Base-by-base conservation (phyloP, 2,113 vertebrate species). In the Oceanodroma tethys region DNA sequence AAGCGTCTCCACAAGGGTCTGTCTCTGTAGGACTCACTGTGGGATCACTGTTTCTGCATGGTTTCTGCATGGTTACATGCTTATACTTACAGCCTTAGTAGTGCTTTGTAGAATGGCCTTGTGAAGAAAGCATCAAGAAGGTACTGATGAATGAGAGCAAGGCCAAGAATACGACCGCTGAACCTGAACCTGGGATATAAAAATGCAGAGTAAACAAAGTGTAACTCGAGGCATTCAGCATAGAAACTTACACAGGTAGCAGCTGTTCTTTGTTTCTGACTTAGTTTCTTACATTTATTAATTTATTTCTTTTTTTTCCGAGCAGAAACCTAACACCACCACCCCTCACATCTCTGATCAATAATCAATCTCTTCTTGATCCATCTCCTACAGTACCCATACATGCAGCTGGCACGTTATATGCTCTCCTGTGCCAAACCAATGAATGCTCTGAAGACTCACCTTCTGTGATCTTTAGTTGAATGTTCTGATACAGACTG, bases 71-170 rank as follows among this genome's bases (percentile, higher is more conserved):
- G 4, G 45, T 22, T 71, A 42, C 36, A 23, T 3, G 40, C 52
- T 53, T 18, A 38, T 91, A 99, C 99, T 99, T 89, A 99, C 99
- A 99, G 98, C 95, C 99, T 98, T 82, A 99, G 98, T 2, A 99
- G 98, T 2, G 99, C 99, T 97, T 99, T 99, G 97, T 99, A 99
- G 98, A 99, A 99, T 0, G 99, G 99, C 79, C 99, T 98, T 18
- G 99, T 99, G 98, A 99, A 99, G 98, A 99, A 99, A 79, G 99
- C 99, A 32, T 99, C 99, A 22, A 99, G 98, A 73, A 99, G 99
- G 97, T 99, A 99, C 97, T 99, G 99, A 97, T 99, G 99, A 89
- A 99, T 99, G 90, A 99, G 98, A 92, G 99, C 99, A 96, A 99
- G 98, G 72, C 99, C 99, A 85, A 99, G 98, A 93, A 99, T 99